These are phyloP conservation scores for Rhagonycha fulva DNA, from an alignment of 2,888 invertebrate species.

Conservation along the genomic window DNA sequence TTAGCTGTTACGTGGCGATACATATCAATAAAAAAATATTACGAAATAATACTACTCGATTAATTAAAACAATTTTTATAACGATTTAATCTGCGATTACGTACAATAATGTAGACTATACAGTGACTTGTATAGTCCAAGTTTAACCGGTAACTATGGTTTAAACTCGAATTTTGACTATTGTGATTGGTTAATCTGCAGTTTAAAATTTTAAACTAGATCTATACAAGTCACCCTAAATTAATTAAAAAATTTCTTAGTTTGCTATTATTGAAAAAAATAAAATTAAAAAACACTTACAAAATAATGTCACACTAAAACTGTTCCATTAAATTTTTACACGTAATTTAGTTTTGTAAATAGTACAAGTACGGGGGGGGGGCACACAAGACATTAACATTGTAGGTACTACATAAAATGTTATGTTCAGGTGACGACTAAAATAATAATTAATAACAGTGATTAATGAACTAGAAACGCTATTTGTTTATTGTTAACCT, in stretches of 20 bases:
- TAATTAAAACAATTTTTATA: not conserved
- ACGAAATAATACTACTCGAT: not conserved
- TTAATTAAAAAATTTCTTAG: too few species aligned
- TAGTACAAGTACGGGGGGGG: not conserved
- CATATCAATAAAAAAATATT: not conserved
- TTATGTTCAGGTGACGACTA: not conserved
- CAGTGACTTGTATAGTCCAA: too few species aligned
- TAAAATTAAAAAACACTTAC: too few species aligned
- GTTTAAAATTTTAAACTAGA: too few species aligned
- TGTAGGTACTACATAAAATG: not conserved
- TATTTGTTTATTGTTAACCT: not conserved
- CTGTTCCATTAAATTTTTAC: not conserved
- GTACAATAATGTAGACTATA: too few species aligned
- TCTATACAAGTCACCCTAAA: too few species aligned
- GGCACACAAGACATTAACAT: not conserved
- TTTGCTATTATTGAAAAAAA: too few species aligned
- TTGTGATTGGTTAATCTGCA: too few species aligned
- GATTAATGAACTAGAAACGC: not conserved
- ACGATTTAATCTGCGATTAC: too few species aligned
- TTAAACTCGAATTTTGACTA: too few species aligned
- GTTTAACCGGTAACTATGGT: too few species aligned
- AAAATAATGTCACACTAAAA: not conserved
- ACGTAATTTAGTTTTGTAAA: not conserved
- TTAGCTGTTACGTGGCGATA: not conserved
- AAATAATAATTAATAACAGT: not conserved